Conservation (phyloP, 2,797 vertebrate genomes). For the Molossus alvarezi region DNA sequence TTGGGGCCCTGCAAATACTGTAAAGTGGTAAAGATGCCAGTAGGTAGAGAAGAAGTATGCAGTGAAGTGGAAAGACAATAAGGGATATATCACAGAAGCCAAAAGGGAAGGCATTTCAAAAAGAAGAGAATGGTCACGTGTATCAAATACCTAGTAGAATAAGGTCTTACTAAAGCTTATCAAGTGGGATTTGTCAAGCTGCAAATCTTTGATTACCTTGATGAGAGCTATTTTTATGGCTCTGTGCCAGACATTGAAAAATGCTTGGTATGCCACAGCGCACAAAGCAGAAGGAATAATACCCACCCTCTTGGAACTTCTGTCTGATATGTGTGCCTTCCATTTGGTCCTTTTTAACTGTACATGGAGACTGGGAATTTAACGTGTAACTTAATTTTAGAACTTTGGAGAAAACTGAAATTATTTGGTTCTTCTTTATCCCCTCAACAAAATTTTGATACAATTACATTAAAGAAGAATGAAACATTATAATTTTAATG, state of each 20-base stretch:
- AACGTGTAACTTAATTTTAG: constrained; percentile 49
- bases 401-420: constrained; percentile 60
- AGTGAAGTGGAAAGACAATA: neutral
- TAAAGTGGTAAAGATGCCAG: neutral
- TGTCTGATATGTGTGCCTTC: neutral
- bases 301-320: neutral
- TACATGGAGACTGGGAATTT: neutral
- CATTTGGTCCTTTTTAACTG: constrained; percentile 9
- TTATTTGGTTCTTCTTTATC: constrained; percentile 66
- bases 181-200: constrained; percentile 16
- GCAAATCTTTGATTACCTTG: neutral
- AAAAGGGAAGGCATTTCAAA: neutral
- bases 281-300: constrained; percentile 12
- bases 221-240: neutral
- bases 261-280: neutral
- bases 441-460: constrained; percentile 78
- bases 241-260: constrained; percentile 2
- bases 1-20: neutral
- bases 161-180: neutral
- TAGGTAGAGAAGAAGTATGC: neutral
- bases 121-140: neutral
- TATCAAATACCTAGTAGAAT: neutral
- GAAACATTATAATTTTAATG: constrained; percentile 66
- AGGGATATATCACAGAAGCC: neutral
- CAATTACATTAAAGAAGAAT: constrained; percentile 82